Evolutionary conservation across 2,113 vertebrate genomes (phyloP).

Genomic region (Oreochromis niloticus): DNA sequence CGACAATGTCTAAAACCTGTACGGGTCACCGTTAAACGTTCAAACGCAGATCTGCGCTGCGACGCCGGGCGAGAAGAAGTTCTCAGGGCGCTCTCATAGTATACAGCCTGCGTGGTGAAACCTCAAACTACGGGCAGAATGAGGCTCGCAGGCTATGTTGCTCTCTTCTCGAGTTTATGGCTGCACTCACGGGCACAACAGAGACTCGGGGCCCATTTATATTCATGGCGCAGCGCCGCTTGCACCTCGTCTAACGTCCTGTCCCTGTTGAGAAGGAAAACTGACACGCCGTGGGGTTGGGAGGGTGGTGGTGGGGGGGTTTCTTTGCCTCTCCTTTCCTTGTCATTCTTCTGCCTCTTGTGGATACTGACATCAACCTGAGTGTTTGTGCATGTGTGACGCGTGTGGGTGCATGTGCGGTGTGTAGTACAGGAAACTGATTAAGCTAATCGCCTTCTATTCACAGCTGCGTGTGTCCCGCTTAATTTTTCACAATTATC

Average conservation of each 20-base stretch:
- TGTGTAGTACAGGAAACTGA: slow-evolving; percentile 11
- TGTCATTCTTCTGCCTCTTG: slow-evolving; percentile 36
- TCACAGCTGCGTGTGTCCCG: background rate
- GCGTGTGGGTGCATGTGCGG: background rate
- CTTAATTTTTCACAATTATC: slow-evolving; percentile 50
- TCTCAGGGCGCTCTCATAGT: accelerated
- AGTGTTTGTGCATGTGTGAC: slow-evolving; percentile 18
- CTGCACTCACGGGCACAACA: slow-evolving; percentile 33
- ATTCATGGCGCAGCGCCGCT: slow-evolving; percentile 46
- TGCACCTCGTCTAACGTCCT: slow-evolving; percentile 36
- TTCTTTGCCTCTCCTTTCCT: background rate
- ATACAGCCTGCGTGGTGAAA: slow-evolving; percentile 3
- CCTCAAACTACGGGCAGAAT: background rate
- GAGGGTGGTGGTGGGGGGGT: background rate
- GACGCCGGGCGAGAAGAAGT: background rate
- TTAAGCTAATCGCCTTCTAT: slow-evolving; percentile 24
- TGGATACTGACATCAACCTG: slow-evolving; percentile 12
- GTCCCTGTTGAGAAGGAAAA: slow-evolving; percentile 54
- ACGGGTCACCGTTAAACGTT: background rate
- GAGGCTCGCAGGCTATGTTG: background rate
- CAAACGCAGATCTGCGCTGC: background rate
- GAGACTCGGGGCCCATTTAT: slow-evolving; percentile 42
- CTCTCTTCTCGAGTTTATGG: slow-evolving; percentile 28
- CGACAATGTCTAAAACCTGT: background rate
- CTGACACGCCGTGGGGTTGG: slow-evolving; percentile 23